A percentile compares a stretch with the other conserved stretches of the same genome.
Evolutionary conservation across 64 coral and sea anemone species (phyloP).

Genomic region (Porites australiensis): DNA sequence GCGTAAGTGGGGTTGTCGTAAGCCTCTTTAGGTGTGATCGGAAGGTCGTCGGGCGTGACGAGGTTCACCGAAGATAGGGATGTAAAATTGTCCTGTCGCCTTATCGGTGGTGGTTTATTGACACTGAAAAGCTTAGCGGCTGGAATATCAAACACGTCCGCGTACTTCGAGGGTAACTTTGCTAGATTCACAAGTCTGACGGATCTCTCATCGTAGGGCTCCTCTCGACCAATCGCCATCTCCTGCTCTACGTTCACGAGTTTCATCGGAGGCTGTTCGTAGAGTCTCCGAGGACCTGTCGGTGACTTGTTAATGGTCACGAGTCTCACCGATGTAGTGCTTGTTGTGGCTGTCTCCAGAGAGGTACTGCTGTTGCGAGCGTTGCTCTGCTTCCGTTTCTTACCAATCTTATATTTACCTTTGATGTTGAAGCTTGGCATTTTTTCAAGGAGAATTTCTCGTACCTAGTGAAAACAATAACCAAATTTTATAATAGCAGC

Average conservation of each 20-base stretch:
- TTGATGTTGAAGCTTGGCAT: neutral
- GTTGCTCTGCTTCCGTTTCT: neutral
- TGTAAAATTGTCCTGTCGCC: neutral
- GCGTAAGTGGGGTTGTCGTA: slow-evolving; percentile 34
- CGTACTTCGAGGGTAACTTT: slow-evolving; percentile 6
- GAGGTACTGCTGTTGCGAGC: slow-evolving; percentile 4
- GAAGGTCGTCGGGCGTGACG: neutral
- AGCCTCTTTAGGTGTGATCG: slow-evolving; percentile 22
- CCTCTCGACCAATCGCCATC: neutral
- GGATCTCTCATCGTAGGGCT: neutral
- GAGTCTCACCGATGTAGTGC: neutral
- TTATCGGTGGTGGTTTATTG: neutral
- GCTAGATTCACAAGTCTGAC: slow-evolving; percentile 5
- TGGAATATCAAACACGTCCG: slow-evolving; percentile 6
- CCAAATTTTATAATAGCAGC: neutral
- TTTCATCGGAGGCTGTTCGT: neutral
- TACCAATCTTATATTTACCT: neutral
- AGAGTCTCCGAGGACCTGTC: neutral
- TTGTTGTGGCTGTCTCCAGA: slow-evolving; percentile 9
- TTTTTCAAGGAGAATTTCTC: slow-evolving; percentile 20
- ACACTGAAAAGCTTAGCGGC: slow-evolving; percentile 6
- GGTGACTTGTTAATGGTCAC: slow-evolving; percentile 26
- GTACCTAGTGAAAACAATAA: neutral
- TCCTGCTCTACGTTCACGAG: slow-evolving; percentile 18
- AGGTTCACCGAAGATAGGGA: neutral